A percentile compares a stretch with the other conserved stretches of the same genome.
Evolutionary conservation across 2,888 invertebrate species (phyloP).

Genomic region (Lutraria lutraria): DNA sequence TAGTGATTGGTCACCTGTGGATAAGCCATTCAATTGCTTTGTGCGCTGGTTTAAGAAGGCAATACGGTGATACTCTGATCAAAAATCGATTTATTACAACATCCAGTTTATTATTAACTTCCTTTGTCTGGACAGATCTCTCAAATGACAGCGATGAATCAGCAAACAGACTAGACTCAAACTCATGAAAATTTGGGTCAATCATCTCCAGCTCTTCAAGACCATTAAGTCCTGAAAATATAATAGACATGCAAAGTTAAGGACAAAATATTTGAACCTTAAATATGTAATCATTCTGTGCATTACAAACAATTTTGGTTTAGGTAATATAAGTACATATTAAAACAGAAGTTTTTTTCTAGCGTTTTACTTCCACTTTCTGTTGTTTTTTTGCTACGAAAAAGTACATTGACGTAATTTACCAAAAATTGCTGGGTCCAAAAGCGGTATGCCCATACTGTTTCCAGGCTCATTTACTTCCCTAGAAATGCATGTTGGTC

Average conservation of each 20-base stretch:
- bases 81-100: conserved; percentile 93
- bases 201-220: conserved; percentile 93
- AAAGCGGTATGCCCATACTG: too few species aligned
- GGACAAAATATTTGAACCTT: too few species aligned
- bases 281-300: too few species aligned
- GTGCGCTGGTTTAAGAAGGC: conserved; percentile 93
- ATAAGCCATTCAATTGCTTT: conserved; percentile 98
- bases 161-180: conserved; percentile 92
- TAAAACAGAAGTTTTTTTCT: too few species aligned
- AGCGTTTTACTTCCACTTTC: too few species aligned
- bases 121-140: conserved; percentile 91
- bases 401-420: too few species aligned
- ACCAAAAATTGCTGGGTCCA: too few species aligned
- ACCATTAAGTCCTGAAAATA: conserved; percentile 91
- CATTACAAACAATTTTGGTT: too few species aligned
- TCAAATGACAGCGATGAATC: conserved; percentile 92
- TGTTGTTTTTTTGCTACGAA: too few species aligned
- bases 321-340: too few species aligned
- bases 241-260: not conserved
- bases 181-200: conserved; percentile 91
- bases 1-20: conserved; percentile 88
- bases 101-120: conserved; percentile 93
- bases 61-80: conserved; percentile 93
- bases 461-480: too few species aligned
- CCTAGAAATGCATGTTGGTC: too few species aligned